Evolutionary conservation across 2,797 vertebrate species (phyloP), one percentile per base, ranked within the genome.

Genomic region (Xiphorhynchus erythropygius): DNA sequence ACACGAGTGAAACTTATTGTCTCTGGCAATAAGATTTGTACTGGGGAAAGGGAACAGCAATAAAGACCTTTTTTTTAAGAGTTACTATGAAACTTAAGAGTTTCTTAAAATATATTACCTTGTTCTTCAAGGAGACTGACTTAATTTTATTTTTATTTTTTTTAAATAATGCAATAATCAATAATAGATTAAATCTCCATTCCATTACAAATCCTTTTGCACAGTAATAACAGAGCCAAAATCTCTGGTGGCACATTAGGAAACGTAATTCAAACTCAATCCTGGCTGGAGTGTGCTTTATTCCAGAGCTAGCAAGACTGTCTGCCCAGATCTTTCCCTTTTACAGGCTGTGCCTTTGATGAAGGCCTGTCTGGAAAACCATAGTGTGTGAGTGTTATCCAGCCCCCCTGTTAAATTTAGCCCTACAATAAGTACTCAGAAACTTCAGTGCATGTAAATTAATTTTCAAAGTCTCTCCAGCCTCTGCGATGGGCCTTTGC

Each of bases 141-240:
- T 53, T 53, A 46, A 69, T 89, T 94, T 93, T 93, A 67, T 83
- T 92, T 44, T 87, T 50, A 21, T 83, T 86, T 88, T 84, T 88
- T 78, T 67, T 88, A 18, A 93, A 95, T 89, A 94, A 83, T 67
- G 73, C 84, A 88, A 79, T 86, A 93, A 84, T 94, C 92, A 90
- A 93, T 92, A 92, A 79, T 57, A 76, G 50, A 87, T 93, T 86
- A 71, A 56, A 82, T 77, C 37, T 76, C 57, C 52, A 46, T 91
- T 93, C 93, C 62, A 37, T 95, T 93, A 83, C 78, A 94, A 90
- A 96, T 94, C 91, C 79, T 91, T 95, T 64, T 87, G 62, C 75
- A 28, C 71, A 5, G 53, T 89, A 76, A 70, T 83, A 77, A 62
- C 50, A 42, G 76, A 60, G 63, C 22, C 80, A 84, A 79, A 95